phyloP scores from a whole-genome alignment of 2,888 invertebrate genomes.

The Ferdinandea cuprea region DNA sequence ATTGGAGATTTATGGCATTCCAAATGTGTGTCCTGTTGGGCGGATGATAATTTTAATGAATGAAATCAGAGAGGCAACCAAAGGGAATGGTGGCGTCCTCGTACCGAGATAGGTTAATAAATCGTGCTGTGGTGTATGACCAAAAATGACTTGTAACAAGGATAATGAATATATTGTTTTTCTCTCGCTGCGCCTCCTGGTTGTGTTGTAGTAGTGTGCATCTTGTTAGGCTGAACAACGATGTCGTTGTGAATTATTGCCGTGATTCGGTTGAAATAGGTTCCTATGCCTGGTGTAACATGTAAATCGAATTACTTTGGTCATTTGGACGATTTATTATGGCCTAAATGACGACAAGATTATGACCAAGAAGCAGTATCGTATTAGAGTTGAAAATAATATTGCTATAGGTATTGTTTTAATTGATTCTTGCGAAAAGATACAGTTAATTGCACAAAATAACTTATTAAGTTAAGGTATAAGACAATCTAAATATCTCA shows the following conservation, averaged over 20 bases:
- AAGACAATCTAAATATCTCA: no score
- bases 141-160: conserved; percentile 75
- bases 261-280: conserved; percentile 70
- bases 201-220: conserved; percentile 44
- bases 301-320: conserved; percentile 73
- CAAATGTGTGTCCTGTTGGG: conserved; percentile 74
- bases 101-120: conserved; percentile 72
- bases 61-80: conserved; percentile 44
- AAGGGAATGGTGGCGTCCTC: conserved; percentile 3
- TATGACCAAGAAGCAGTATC: conserved; percentile 5
- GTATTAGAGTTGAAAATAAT: conserved; percentile 20
- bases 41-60: conserved; percentile 75
- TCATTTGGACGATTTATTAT: conserved; percentile 66
- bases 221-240: conserved; percentile 70
- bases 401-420: conserved; percentile 26
- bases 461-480: no score
- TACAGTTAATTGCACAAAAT: no score
- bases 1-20: conserved; percentile 73
- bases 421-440: conserved; percentile 1
- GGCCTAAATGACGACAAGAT: background rate
- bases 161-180: conserved; percentile 75
- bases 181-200: conserved; percentile 69
- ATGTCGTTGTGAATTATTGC: conserved; percentile 70
- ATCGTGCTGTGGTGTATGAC: conserved; percentile 72
- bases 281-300: conserved; percentile 52